phyloP scores from a whole-genome alignment of 2,888 invertebrate genomes.

The Xanthia icteritia region DNA sequence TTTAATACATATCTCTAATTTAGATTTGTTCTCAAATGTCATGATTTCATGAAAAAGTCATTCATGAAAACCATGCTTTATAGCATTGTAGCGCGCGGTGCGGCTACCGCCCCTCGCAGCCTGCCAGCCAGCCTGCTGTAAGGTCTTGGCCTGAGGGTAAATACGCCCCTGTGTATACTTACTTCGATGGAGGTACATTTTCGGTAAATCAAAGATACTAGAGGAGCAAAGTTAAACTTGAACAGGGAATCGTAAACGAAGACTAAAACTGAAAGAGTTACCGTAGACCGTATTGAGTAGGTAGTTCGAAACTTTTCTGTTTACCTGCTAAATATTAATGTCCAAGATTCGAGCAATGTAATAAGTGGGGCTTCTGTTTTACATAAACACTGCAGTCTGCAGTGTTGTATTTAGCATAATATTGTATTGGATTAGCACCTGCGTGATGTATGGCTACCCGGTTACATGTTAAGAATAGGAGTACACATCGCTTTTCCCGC shows the following conservation, averaged over 20 bases:
- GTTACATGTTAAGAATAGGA: conserved; percentile 58
- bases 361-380: conserved; percentile 21
- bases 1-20: too few relatives aligned
- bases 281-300: too few relatives aligned
- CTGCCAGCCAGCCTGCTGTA: too few relatives aligned
- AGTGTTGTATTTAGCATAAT: conserved; percentile 50
- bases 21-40: too few relatives aligned
- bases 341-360: neutral
- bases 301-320: neutral
- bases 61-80: too few relatives aligned
- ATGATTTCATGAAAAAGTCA: too few relatives aligned
- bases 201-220: neutral
- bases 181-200: neutral
- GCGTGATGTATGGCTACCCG: conserved; percentile 37
- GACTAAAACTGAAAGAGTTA: neutral
- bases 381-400: conserved; percentile 13
- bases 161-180: too few relatives aligned
- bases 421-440: conserved; percentile 57
- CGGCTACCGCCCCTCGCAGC: too few relatives aligned
- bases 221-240: neutral
- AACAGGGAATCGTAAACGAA: too few relatives aligned
- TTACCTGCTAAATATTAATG: neutral
- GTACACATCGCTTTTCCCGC: conserved; percentile 25
- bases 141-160: too few relatives aligned
- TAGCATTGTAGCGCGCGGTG: too few relatives aligned